Base-by-base conservation (phyloP, 2,797 vertebrate species). In the Chelonia mydas region DNA sequence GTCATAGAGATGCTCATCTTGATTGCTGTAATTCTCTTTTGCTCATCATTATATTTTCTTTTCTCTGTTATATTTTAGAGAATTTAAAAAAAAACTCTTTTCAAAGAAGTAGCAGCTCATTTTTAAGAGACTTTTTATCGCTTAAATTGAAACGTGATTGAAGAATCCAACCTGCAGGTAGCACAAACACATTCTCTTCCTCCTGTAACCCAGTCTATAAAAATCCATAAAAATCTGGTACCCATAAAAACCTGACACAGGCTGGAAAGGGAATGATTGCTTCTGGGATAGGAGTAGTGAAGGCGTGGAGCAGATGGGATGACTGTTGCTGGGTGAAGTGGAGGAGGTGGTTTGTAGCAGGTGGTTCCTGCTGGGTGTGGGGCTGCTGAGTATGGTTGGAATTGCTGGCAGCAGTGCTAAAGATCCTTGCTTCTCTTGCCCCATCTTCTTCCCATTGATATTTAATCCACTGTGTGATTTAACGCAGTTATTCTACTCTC, bases 291-390 rank as follows among this genome's bases (percentile, higher is more conserved):
- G 33, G 45, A 49, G 19, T 10, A 1, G 37, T 53, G 49, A 55
- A 74, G 54, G 78, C 2, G 1, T 74, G 68, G 10, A 7, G 10
- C 5, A 3, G 37, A 45, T 12, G 23, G 16, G 37, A 65, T 45
- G 25, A 23, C 72, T 45, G 23, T n/a, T 74, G 72, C 41, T 45
- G 72, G n/a, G 19, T 49, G 76, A 37, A 87, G 33, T 54, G 79
- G 41, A 68, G 0, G 1, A 21, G 45, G 7, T 41, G n/a, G 15
- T 47, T 27, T 0, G 0, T 0, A n/a, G 47, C 21, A 0, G 1
- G 49, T 4, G 49, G 61, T 54, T 45, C 37, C 27, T 81, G 77
- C 41, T 61, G 17, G 65, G 33, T 37, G 17, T 21, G n/a, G 19
- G n/a, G 17, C 65, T 37, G 65, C 65, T 68, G 65, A 37, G 15